Evolutionary conservation across 1,140 invertebrate genomes (phyloP).

Genomic region (Cyclina sinensis): DNA sequence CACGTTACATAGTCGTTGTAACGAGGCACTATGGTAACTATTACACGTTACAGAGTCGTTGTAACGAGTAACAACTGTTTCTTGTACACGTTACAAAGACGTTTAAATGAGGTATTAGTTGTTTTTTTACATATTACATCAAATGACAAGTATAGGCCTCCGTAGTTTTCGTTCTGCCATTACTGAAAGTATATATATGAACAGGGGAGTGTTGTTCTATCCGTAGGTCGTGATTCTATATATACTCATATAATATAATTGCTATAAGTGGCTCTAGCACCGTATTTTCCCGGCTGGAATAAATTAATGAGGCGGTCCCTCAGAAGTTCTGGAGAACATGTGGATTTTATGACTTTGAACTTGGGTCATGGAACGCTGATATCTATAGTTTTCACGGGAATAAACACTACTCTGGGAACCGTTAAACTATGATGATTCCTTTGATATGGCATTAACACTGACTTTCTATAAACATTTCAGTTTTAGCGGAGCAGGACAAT

Average conservation of each 20-base stretch:
- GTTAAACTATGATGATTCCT: constrained; percentile 1
- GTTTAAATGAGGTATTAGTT: too few species aligned
- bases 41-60: too few species aligned
- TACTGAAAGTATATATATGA: background rate
- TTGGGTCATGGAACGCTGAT: background rate
- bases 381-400: constrained; percentile 18
- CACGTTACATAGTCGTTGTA: too few species aligned
- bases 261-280: background rate
- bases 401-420: constrained; percentile 22
- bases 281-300: background rate
- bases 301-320: constrained; percentile 24
- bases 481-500: too few species aligned
- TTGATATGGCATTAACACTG: constrained; percentile 7
- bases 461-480: too few species aligned
- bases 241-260: constrained; percentile 21
- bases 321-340: constrained; percentile 10
- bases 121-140: too few species aligned
- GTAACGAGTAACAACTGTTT: too few species aligned
- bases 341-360: constrained; percentile 27
- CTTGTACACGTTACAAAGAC: too few species aligned
- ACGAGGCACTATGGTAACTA: too few species aligned
- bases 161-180: too few species aligned
- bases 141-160: too few species aligned
- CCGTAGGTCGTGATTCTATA: background rate
- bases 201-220: background rate